A percentile compares a stretch with the other conserved stretches of the same genome.
phyloP scores from a whole-genome alignment of 1,140 invertebrate species.

The Vanessa tameamea region DNA sequence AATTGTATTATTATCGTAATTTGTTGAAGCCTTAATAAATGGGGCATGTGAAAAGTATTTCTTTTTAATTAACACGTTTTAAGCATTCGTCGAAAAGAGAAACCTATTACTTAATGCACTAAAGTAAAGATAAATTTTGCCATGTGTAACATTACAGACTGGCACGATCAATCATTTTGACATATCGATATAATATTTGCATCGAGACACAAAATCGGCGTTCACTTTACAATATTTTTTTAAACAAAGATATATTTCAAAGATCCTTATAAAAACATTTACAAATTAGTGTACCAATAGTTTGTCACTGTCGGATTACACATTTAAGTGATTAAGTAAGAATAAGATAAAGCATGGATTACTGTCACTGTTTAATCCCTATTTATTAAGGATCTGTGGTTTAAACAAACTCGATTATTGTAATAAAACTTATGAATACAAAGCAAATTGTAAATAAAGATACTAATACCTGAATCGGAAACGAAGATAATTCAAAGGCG shows the following conservation, averaged over 20 bases:
- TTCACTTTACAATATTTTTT: neutral
- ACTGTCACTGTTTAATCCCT: conserved; percentile 8
- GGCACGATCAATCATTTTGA: neutral
- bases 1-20: neutral
- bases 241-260: neutral
- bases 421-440: neutral
- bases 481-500: conserved; percentile 39
- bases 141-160: neutral
- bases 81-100: neutral
- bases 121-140: neutral
- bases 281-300: neutral
- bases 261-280: neutral
- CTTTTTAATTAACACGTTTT: neutral
- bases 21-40: neutral
- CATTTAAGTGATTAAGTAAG: neutral
- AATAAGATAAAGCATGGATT: conserved; percentile 4
- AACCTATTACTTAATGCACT: conserved; percentile 2
- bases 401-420: neutral
- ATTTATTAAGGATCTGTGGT: neutral
- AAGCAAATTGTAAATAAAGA: neutral
- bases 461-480: conserved; percentile 35
- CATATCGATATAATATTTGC: neutral
- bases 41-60: neutral
- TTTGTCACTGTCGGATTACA: conserved; percentile 1
- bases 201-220: neutral